Evolutionary conservation across 2,113 vertebrate genomes (phyloP).

Genomic region (Oceanodroma tethys): DNA sequence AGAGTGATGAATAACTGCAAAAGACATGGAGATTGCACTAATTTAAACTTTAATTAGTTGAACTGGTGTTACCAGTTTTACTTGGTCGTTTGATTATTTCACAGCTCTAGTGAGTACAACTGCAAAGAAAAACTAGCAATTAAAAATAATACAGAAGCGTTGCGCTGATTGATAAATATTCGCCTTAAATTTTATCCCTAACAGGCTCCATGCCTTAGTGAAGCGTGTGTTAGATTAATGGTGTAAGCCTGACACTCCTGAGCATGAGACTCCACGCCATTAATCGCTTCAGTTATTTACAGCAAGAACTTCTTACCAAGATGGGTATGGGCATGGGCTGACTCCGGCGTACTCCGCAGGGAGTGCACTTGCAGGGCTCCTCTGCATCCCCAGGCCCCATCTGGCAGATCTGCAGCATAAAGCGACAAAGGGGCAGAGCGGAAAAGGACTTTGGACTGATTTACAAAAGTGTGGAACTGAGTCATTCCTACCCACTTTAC

Average conservation of each 20-base stretch:
- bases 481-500: background rate
- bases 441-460: background rate
- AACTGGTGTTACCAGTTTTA: constrained; percentile 3
- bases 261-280: background rate
- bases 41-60: constrained; percentile 53
- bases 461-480: background rate
- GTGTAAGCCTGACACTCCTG: background rate
- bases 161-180: background rate
- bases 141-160: background rate
- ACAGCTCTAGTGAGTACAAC: background rate
- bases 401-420: background rate
- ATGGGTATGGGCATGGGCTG: background rate
- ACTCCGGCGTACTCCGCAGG: background rate
- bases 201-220: background rate
- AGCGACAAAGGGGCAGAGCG: background rate
- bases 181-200: background rate
- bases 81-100: background rate
- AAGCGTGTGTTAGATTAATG: background rate
- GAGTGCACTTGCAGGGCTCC: background rate
- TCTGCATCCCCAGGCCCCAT: background rate
- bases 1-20: constrained; percentile 2
- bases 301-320: background rate
- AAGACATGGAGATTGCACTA: background rate
- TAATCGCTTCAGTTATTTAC: background rate
- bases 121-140: background rate